A percentile compares a stretch with the other conserved stretches of the same genome.
Evolutionary conservation across 2,888 invertebrate species (phyloP).

Genomic region (Melitaea athalia): DNA sequence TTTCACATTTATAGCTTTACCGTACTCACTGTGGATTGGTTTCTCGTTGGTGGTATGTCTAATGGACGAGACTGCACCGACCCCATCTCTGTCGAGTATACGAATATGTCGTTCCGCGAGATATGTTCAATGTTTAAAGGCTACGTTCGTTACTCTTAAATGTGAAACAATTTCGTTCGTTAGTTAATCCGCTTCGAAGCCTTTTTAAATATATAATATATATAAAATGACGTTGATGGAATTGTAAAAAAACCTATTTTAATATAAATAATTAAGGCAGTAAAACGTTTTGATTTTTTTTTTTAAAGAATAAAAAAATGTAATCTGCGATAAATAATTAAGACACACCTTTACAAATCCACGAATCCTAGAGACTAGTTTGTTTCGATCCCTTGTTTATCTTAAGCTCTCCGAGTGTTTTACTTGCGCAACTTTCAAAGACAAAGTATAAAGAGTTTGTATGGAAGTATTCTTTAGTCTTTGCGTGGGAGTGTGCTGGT

Average conservation of each 20-base stretch:
- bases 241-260: slow-evolving; percentile 10
- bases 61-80: slow-evolving; percentile 3
- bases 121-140: background rate
- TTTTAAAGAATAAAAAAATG: background rate
- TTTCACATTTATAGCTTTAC: slow-evolving; percentile 9
- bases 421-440: slow-evolving; percentile 9
- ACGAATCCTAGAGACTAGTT: background rate
- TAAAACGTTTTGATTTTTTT: background rate
- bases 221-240: slow-evolving; percentile 4
- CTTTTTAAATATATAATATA: background rate
- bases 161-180: background rate
- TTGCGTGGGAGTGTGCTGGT: slow-evolving; percentile 32
- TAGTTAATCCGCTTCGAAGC: background rate
- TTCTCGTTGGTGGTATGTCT: slow-evolving; percentile 13
- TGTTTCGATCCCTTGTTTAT: background rate
- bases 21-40: slow-evolving; percentile 3
- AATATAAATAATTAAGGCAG: background rate
- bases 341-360: background rate
- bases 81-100: slow-evolving; percentile 12
- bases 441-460: slow-evolving; percentile 11
- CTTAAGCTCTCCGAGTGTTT: slow-evolving; percentile 5
- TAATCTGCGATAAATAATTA: background rate
- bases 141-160: background rate
- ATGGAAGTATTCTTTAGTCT: slow-evolving; percentile 21
- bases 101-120: background rate